Percentiles rank a stretch among this genome's conserved stretches.
phyloP scores from a whole-genome alignment of 2,797 vertebrate species.

The Gallinago nigripennis region DNA sequence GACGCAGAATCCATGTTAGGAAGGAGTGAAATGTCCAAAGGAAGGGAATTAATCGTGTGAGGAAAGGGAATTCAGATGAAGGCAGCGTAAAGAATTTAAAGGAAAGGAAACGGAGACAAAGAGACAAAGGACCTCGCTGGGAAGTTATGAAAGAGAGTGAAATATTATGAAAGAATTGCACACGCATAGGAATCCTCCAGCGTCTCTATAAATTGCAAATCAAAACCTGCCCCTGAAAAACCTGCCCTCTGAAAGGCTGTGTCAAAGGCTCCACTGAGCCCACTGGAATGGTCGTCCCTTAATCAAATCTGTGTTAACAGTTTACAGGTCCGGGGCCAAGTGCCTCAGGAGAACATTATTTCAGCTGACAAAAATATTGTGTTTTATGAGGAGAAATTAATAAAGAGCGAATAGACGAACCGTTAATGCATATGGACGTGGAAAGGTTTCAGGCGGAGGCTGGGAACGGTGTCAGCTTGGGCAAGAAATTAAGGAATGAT shows the following conservation, averaged over 20 bases:
- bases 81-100: not conserved
- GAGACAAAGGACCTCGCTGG: not conserved
- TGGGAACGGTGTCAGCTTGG: not conserved
- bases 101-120: not conserved
- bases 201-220: not conserved
- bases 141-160: not conserved
- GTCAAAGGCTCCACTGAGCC: not conserved
- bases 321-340: not conserved
- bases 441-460: not conserved
- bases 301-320: slow-evolving; percentile 13
- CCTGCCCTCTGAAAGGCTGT: not conserved
- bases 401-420: not conserved
- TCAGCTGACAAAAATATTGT: not conserved
- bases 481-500: not conserved
- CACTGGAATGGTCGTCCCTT: not conserved
- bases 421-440: not conserved
- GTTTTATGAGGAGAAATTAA: not conserved
- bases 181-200: not conserved
- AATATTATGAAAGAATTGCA: not conserved
- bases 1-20: not conserved
- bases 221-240: not conserved
- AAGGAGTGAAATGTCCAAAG: not conserved
- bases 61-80: slow-evolving; percentile 17
- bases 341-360: not conserved
- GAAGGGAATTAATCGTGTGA: slow-evolving; percentile 22